Base-by-base conservation (phyloP, 2,888 invertebrate species). In the Melanotus villosus region DNA sequence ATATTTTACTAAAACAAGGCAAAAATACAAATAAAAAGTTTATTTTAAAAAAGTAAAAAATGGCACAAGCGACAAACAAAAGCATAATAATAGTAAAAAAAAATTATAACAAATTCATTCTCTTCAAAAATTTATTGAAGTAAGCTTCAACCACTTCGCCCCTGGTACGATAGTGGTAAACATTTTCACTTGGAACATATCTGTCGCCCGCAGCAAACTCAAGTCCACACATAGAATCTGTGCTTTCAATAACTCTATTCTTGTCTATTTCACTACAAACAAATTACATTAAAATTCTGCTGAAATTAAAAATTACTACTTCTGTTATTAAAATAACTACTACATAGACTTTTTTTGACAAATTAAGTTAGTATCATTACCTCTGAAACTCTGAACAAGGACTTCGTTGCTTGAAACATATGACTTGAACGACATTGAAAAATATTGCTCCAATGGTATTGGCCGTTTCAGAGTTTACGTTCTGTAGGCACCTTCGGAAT, bases 361-460 rank as follows among this genome's bases (percentile, higher is more conserved):
- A n/a, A n/a, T n/a, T n/a, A n/a, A n/a, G n/a, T n/a, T n/a, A n/a
- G n/a, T n/a, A n/a, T n/a, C 60, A 30, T 80, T 85, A 90, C 90
- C 88, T 89, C 82, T 90, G 90, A 85, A 88, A 88, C 45, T 88
- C 84, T 0, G 90, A 89, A 79, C 90, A 90, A 1, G 90, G 90
- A 64, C 88, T 87, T 66, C 89, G 84, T 77, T 90, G 89, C 77
- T 89, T 89, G 84, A 93, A 92, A 77, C 93, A 93, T 65, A 90
- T 90, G 19, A 92, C 89, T 78, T 91, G 91, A 9, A 92, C 89
- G 34, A 93, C 88, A 79, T 93, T 92, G 85, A 93, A 93, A 84
- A 90, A 93, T 26, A 93, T 87, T 16, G 90, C 90, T n/a, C 92
- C 92, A 64, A 92, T 85, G 0, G 90, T 90, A 76, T 91, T 90